Conservation (phyloP, 2,888 invertebrate genomes). For the Plagiodera versicolora region DNA sequence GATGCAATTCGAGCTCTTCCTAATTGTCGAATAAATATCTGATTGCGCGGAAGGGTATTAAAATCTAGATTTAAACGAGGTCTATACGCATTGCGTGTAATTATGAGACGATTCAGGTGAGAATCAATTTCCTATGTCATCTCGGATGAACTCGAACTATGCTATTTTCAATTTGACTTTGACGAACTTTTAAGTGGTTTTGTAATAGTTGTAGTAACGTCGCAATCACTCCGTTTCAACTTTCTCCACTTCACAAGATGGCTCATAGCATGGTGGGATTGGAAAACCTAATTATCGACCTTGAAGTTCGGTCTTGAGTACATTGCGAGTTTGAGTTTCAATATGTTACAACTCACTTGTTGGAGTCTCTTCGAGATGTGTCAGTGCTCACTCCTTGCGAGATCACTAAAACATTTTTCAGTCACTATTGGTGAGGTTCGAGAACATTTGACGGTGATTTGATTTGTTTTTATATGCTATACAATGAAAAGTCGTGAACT, state of each 20-base stretch:
- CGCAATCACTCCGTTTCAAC: not conserved
- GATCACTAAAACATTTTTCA: no score
- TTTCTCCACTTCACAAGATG: not conserved
- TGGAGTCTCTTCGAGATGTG: no score
- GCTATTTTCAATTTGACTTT: not conserved
- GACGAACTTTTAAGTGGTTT: not conserved
- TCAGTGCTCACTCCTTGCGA: no score
- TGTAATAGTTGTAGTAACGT: not conserved
- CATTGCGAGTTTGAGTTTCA: not conserved
- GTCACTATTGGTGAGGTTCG: no score
- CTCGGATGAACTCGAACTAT: not conserved
- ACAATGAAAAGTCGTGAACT: no score
- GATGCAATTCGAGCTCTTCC: conserved; percentile 17
- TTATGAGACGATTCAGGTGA: not conserved
- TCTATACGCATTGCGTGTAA: not conserved
- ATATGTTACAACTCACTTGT: not conserved
- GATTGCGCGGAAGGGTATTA: conserved; percentile 13
- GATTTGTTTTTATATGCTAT: no score
- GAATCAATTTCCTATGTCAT: not conserved
- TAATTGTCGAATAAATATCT: conserved; percentile 26
- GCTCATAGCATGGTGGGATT: not conserved
- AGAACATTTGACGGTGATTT: no score
- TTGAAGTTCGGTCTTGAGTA: not conserved
- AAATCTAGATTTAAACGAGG: conserved; percentile 12
- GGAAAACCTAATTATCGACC: not conserved